A percentile compares a stretch with the other conserved stretches of the same genome.
Conservation (phyloP, 1,140 invertebrate genomes). For the Muscidifurax raptorellus region DNA sequence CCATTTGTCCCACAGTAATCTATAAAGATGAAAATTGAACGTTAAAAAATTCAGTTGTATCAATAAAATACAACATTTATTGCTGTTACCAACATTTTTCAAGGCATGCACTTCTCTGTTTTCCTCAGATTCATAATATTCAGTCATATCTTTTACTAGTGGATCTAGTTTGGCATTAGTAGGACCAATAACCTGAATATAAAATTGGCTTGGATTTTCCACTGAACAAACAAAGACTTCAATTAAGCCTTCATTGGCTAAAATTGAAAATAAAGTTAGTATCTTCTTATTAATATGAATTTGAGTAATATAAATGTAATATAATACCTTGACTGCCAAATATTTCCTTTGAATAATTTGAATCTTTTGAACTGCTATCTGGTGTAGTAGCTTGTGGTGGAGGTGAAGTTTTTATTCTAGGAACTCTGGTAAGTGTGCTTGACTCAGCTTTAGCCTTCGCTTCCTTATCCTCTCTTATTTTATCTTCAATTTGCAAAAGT, state of each 20-base stretch:
- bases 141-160: conserved; percentile 86
- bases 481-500: conserved; percentile 78
- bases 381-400: background rate
- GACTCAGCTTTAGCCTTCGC: conserved; percentile 68
- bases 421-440: conserved; percentile 71
- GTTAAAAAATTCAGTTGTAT: conserved; percentile 29
- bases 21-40: conserved; percentile 57
- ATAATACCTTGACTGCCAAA: conserved; percentile 35
- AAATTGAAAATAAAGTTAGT: conserved; percentile 36
- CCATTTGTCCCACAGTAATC: conserved; percentile 83
- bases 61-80: conserved; percentile 37
- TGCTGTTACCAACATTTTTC: conserved; percentile 61
- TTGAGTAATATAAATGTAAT: background rate
- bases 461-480: conserved; percentile 77
- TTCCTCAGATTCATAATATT: conserved; percentile 82
- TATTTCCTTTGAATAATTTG: conserved; percentile 28
- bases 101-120: conserved; percentile 79
- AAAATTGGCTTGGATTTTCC: conserved; percentile 86
- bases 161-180: conserved; percentile 83
- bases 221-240: conserved; percentile 90
- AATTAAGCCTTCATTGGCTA: conserved; percentile 77
- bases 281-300: background rate
- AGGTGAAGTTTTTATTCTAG: conserved; percentile 67
- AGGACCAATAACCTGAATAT: conserved; percentile 86
- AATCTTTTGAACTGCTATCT: background rate